Percentiles rank a stretch among this genome's conserved stretches.
Evolutionary conservation across 92 coral and sea anemone species (phyloP).

Genomic region (Virgularia gustaviana): DNA sequence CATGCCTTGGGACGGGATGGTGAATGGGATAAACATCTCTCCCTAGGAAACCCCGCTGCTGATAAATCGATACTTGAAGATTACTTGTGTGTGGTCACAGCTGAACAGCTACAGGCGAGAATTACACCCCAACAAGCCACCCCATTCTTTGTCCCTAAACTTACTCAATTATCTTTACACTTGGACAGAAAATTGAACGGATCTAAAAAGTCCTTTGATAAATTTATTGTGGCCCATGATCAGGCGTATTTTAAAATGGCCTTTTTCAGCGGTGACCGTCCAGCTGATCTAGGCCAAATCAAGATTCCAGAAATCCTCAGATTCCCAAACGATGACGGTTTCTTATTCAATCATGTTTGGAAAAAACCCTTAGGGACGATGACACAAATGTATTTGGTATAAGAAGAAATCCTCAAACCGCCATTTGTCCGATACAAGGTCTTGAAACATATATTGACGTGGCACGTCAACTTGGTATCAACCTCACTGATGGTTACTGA

Average conservation of each 20-base stretch:
- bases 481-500: too few relatives aligned
- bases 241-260: too few relatives aligned
- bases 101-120: slow-evolving; percentile 48
- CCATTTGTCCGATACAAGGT: too few relatives aligned
- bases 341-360: too few relatives aligned
- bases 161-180: slow-evolving; percentile 5
- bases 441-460: too few relatives aligned
- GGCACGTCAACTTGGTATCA: too few relatives aligned
- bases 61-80: slow-evolving; percentile 47
- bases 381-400: too few relatives aligned
- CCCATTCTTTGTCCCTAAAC: slow-evolving; percentile 47
- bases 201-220: not conserved
- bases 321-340: too few relatives aligned
- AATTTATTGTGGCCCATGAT: slow-evolving; percentile 33
- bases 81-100: slow-evolving; percentile 41
- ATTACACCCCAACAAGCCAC: slow-evolving; percentile 55
- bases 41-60: too few relatives aligned
- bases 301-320: slow-evolving; percentile 35
- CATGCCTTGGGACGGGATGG: slow-evolving; percentile 49
- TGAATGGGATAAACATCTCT: slow-evolving; percentile 49
- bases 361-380: too few relatives aligned
- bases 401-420: too few relatives aligned
- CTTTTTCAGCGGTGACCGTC: slow-evolving; percentile 47
- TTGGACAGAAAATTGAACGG: slow-evolving; percentile 16
- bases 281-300: slow-evolving; percentile 31